Conservation (phyloP, 1,140 invertebrate genomes). For the Hormaphis cornu region DNA sequence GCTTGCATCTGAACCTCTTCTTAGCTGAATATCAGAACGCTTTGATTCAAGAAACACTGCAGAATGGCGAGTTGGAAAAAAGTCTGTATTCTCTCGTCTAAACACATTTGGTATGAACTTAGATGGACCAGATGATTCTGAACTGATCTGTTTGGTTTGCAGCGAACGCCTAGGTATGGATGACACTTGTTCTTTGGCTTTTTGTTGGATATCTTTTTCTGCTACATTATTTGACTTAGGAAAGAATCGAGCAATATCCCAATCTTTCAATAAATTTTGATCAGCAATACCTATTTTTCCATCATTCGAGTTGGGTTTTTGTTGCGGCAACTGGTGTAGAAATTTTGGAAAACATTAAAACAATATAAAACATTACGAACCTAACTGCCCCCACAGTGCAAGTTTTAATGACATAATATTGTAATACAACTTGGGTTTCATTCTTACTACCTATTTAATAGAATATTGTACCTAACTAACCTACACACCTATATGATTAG, state of each 20-base stretch:
- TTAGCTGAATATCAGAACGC: conserved; percentile 45
- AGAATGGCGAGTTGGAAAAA: conserved; percentile 66
- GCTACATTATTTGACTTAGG: conserved; percentile 47
- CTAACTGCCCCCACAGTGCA: not conserved
- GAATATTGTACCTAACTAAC: not conserved
- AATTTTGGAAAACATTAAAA: conserved; percentile 30
- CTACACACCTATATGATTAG: too few relatives aligned
- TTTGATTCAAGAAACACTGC: conserved; percentile 56
- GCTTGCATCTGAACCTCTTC: conserved; percentile 30
- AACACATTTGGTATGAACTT: conserved; percentile 52
- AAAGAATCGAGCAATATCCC: conserved; percentile 75
- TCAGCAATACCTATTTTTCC: conserved; percentile 51
- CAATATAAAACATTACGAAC: not conserved
- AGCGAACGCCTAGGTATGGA: conserved; percentile 3
- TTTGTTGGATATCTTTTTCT: conserved; percentile 30
- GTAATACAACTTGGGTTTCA: too few relatives aligned
- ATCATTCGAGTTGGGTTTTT: conserved; percentile 17
- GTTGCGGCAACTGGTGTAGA: conserved; percentile 23
- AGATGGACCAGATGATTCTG: conserved; percentile 33
- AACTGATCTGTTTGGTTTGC: conserved; percentile 37
- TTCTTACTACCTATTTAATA: not conserved
- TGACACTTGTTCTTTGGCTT: not conserved
- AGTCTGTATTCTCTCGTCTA: conserved; percentile 68
- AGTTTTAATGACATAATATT: not conserved
- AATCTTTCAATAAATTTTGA: conserved; percentile 64